Conservation (phyloP, 2,888 invertebrate species). For the Biston stratarius region DNA sequence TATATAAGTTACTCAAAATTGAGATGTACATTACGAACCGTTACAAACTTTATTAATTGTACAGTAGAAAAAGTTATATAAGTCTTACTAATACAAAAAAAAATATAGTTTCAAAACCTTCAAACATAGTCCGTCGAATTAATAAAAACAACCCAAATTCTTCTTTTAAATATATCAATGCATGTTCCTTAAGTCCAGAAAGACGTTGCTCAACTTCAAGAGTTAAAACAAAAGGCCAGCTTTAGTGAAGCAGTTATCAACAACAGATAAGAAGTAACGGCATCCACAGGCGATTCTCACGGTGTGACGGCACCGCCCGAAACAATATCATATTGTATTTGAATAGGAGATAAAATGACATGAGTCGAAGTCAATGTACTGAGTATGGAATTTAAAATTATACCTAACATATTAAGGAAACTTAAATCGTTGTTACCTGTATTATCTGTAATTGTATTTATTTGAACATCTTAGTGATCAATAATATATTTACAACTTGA, state of each 20-base stretch:
- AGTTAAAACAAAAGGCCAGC: slow-evolving; percentile 47
- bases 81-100: no score
- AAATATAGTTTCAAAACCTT: not conserved
- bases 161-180: slow-evolving; percentile 13
- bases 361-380: slow-evolving; percentile 40
- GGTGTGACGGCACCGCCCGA: slow-evolving; percentile 38
- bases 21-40: no score
- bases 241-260: slow-evolving; percentile 43
- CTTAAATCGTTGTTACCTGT: not conserved
- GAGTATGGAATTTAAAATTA: not conserved
- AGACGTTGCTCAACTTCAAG: slow-evolving; percentile 39
- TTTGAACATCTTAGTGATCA: no score
- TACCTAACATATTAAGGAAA: not conserved
- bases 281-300: slow-evolving; percentile 40
- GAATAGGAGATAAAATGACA: slow-evolving; percentile 44
- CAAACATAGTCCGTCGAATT: slow-evolving; percentile 16
- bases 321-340: slow-evolving; percentile 46
- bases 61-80: no score
- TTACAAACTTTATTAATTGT: no score
- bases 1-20: no score
- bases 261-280: slow-evolving; percentile 44
- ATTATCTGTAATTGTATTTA: not conserved
- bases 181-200: slow-evolving; percentile 29
- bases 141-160: slow-evolving; percentile 23
- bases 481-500: not conserved